phyloP scores from a whole-genome alignment of 2,113 vertebrate species.

The Okapia johnstoni region DNA sequence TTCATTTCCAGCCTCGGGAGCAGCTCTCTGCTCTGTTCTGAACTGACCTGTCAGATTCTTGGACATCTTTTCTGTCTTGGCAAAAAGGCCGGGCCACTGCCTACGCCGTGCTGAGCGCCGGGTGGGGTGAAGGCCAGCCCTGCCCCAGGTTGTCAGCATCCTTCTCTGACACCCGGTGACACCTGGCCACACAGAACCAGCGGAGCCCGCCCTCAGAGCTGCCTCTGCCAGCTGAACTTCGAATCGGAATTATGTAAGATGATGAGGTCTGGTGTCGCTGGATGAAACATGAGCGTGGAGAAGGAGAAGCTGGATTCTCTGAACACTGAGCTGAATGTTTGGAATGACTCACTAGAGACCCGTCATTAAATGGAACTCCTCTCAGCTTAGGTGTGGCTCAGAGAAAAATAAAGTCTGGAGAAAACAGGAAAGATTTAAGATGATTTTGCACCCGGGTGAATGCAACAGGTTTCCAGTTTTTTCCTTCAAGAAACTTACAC shows the following conservation, averaged over 20 bases:
- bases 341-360: neutral
- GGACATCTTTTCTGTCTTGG: neutral
- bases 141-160: neutral
- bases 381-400: neutral
- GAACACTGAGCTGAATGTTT: neutral
- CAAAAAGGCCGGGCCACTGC: fast-evolving
- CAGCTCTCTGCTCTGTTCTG: neutral
- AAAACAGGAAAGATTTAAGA: neutral
- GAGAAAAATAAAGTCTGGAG: neutral
- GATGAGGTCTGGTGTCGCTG: neutral
- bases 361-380: neutral
- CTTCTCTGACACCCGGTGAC: neutral
- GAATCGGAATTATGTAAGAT: neutral
- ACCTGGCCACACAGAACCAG: fast-evolving
- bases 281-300: neutral
- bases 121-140: neutral
- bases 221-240: neutral
- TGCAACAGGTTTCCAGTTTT: neutral
- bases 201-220: neutral
- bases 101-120: fast-evolving
- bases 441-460: neutral
- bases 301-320: neutral
- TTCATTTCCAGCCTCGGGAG: neutral
- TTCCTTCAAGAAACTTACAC: neutral
- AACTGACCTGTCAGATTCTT: fast-evolving